Evolutionary conservation across 2,888 invertebrate genomes (phyloP), one percentile per base, ranked within the genome.

Genomic region (Euzophera pinguis): DNA sequence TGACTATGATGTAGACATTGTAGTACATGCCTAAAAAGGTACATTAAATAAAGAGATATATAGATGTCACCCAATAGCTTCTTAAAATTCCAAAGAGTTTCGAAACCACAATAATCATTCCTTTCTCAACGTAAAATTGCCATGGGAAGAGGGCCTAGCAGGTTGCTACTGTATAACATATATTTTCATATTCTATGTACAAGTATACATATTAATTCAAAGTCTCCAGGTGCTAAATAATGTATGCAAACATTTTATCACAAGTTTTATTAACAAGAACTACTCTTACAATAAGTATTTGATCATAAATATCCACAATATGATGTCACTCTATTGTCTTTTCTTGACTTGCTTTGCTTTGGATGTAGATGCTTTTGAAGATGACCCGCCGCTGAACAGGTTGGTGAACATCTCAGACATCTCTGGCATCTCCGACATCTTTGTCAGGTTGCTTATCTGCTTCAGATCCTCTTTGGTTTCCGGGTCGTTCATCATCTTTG

Each of bases 401-500:
- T 95, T 94, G 0, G 99, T 97, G 58, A 99, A 92, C 91, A 98
- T 93, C 84, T 99, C 99, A 0, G 98, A 97, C 91, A 99, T 94
- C 86, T 99, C 99, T 1, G 97, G 97, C 93, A 99, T 94, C 62
- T 97, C 97, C 60, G 94, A 94, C 87, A 95, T 95, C 76, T 94
- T 93, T 0, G 95, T 93, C 69, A 96, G 91, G 76, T 94, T 96
- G 73, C 95, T 94, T 47, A 96, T 92, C 75, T 98, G 97, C 83
- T 98, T 97, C 90, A 98, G 94, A 85, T 98, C 97, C 84, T 98
- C 98, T 75, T 98, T 97, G 1, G 99, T 96, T 80, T 99, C 98
- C 3, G 99, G 98, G 84, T 99, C 99, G 74, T 97, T 98, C 95
- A 99, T 96, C 93, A 99, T 94, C 82, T 98, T 98, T 0, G 99